phyloP scores from a whole-genome alignment of 1,140 invertebrate genomes.

The Pinna nobilis region DNA sequence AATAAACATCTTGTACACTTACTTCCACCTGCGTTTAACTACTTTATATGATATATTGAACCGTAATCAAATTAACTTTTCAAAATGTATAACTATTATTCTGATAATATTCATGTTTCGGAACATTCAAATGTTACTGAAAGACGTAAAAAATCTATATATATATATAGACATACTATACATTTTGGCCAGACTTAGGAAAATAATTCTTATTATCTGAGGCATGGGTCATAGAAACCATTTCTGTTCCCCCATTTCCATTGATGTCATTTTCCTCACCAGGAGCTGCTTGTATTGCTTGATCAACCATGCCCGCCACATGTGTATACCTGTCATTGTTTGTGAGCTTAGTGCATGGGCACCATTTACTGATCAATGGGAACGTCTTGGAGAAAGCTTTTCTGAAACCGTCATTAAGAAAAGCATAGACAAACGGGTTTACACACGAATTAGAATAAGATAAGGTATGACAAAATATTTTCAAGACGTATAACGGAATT shows the following conservation, averaged over 20 bases:
- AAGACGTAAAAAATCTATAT: too few relatives aligned
- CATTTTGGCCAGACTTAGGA: too few relatives aligned
- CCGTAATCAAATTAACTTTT: too few relatives aligned
- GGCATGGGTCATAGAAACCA: constrained; percentile 7
- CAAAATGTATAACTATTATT: too few relatives aligned
- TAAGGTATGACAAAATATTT: constrained; percentile 90
- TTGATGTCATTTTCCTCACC: constrained; percentile 25
- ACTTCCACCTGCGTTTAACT: too few relatives aligned
- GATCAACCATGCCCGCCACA: constrained; percentile 38
- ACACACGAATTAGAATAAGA: constrained; percentile 96
- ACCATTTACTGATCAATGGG: constrained; percentile 41
- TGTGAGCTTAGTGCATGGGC: constrained; percentile 24
- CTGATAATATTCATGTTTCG: too few relatives aligned
- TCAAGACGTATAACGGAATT: constrained; percentile 81
- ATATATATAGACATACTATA: too few relatives aligned
- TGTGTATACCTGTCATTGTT: constrained; percentile 30
- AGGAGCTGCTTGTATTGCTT: constrained; percentile 29
- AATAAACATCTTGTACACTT: too few relatives aligned
- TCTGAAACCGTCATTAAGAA: constrained; percentile 89
- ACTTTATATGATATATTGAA: too few relatives aligned
- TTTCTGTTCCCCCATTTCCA: constrained; percentile 17
- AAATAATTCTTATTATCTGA: constrained; percentile 11
- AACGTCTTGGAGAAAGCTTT: constrained; percentile 80
- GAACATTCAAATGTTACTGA: too few relatives aligned
- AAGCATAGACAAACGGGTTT: constrained; percentile 96